Evolutionary conservation across 2,797 vertebrate species (phyloP).

Genomic region (Micromesistius poutassou): DNA sequence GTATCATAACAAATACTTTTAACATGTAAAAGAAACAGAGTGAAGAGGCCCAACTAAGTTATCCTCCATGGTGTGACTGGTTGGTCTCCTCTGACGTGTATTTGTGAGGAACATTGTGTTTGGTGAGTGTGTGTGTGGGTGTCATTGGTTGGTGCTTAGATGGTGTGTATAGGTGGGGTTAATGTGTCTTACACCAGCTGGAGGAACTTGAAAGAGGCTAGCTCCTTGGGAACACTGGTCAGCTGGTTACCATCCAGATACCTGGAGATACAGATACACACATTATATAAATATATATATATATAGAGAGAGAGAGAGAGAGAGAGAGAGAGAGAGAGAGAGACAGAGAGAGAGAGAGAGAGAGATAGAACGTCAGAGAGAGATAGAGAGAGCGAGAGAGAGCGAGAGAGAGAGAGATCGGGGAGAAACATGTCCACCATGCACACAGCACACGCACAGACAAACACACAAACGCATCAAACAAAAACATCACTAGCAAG

Average conservation of each 20-base stretch:
- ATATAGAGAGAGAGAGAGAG: neutral
- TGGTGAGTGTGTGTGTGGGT: neutral
- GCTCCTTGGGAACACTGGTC: conserved; percentile 82
- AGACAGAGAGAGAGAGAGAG: neutral
- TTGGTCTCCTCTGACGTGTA: neutral
- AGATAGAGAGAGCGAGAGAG: neutral
- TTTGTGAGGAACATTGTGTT: neutral
- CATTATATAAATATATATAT: neutral
- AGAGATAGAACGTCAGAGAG: neutral
- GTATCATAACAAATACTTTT: no score
- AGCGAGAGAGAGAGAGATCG: neutral
- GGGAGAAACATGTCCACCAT: neutral
- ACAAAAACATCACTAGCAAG: no score
- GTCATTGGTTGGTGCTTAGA: neutral
- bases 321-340: conserved; percentile 9
- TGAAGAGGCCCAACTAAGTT: no score
- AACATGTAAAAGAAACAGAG: neutral
- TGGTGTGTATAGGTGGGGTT: neutral
- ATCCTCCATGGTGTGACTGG: neutral
- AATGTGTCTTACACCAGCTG: conserved; percentile 86
- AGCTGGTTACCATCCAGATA: conserved; percentile 97
- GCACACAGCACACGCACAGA: neutral
- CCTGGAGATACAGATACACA: conserved; percentile 57
- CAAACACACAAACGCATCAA: neutral
- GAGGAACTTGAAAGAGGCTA: conserved; percentile 86